Evolutionary conservation across 2,797 vertebrate genomes (phyloP), one percentile per base, ranked within the genome.

Genomic region (Bufotes viridis): DNA sequence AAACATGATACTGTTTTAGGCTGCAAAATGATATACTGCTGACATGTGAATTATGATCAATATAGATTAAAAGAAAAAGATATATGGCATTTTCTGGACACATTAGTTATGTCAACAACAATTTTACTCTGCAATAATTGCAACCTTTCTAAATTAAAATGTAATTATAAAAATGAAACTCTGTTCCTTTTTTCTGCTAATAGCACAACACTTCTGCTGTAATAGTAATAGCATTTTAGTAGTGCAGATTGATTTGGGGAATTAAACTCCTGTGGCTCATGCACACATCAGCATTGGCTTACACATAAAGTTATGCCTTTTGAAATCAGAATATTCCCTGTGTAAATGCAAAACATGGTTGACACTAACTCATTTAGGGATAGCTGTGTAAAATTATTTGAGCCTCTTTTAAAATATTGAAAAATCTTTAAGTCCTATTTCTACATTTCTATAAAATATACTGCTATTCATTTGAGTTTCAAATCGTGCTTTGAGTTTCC

Each of bases 81-180:
- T 72, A 58, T 18, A 55, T 78, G 13, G n/a, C 20, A 55, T 84
- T 78, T 79, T 84, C 29, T 78, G 57, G 20, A 42, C 53, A 80
- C 76, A 86, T 89, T 72, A 82, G 79, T 82, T 75, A 86, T 67
- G 84, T 67, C 69, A 86, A 72, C 78, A 82, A 81, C 18, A 82
- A 86, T 78, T 86, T n/a, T 69, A 49, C 53, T 70, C 74, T 79
- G 76, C 67, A 88, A 79, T 88, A 88, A 61, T 53, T 76, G 60
- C 60, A 86, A 70, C 72, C 84, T 86, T 86, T 86, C 79, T 78
- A 82, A 89, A 82, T 86, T 67, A 89, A 89, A 86, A 58, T n/a
- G 53, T 80, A 84, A 88, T 88, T 88, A 79, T 83, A 67, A 88
- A 84, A 88, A 88, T 88, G 81, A 88, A 84, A 84, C 55, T 84